A percentile compares a stretch with the other conserved stretches of the same genome.
phyloP scores from a whole-genome alignment of 2,797 vertebrate genomes.

The Neolamprologus multifasciatus region DNA sequence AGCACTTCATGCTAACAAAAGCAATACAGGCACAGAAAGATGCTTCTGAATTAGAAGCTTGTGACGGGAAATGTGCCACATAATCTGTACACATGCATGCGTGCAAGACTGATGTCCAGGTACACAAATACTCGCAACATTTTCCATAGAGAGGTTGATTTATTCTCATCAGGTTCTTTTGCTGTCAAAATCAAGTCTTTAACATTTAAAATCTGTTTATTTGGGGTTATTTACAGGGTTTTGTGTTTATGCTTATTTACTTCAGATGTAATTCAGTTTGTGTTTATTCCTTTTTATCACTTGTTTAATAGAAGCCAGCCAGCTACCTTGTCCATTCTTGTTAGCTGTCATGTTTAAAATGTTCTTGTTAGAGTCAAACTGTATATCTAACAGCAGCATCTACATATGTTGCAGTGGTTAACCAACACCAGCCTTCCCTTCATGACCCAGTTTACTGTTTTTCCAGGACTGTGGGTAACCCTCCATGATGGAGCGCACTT shows the following conservation, averaged over 20 bases:
- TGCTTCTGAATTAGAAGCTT: conserved; percentile 45
- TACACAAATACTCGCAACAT: not conserved
- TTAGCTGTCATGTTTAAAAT: not conserved
- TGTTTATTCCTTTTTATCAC: not conserved
- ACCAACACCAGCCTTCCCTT: conserved; percentile 5
- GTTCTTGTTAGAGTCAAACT: not conserved
- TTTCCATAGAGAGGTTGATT: not conserved
- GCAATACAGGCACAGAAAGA: conserved; percentile 21
- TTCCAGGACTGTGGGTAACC: conserved; percentile 20
- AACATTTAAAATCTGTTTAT: not conserved
- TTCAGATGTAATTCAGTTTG: not conserved
- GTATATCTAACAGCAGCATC: not conserved
- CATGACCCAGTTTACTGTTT: conserved; percentile 39
- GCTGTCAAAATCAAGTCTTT: not conserved
- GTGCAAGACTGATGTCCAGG: conserved; percentile 1
- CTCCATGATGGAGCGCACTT: not conserved
- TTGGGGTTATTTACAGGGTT: not conserved
- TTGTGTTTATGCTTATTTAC: not conserved
- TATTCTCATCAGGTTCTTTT: not conserved
- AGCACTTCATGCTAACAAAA: conserved; percentile 33
- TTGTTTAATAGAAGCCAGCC: not conserved
- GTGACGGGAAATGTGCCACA: conserved; percentile 50
- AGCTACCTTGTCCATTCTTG: not conserved
- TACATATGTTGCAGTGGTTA: conserved; percentile 12
- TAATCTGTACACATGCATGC: conserved; percentile 31